Conservation (phyloP, 2,797 vertebrate genomes). For the Tenualosa thibaudeaui region DNA sequence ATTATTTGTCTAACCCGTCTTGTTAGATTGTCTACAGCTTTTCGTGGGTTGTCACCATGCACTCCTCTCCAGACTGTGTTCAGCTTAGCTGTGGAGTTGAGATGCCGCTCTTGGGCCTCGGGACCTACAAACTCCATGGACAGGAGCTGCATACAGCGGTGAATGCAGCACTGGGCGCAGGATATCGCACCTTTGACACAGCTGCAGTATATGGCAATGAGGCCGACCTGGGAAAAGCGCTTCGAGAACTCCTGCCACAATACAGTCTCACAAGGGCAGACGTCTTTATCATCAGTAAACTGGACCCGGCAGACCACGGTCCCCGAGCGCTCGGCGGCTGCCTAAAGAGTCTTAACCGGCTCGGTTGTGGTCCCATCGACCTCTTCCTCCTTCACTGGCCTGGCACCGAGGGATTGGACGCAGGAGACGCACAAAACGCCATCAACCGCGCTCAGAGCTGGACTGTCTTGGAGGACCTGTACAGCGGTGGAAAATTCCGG, state of each 20-base stretch:
- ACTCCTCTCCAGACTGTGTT: not conserved
- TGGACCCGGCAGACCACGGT: slow-evolving; percentile 60
- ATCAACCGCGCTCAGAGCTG: slow-evolving; percentile 55
- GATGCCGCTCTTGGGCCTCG: slow-evolving; percentile 66
- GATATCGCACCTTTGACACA: slow-evolving; percentile 66
- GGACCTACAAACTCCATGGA: slow-evolving; percentile 60
- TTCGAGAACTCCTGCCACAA: slow-evolving; percentile 57
- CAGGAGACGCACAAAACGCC: slow-evolving; percentile 52
- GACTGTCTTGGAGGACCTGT: slow-evolving; percentile 56
- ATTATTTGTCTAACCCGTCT: not conserved
- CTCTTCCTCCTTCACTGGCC: slow-evolving; percentile 70
- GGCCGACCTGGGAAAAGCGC: slow-evolving; percentile 48
- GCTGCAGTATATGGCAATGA: slow-evolving; percentile 65
- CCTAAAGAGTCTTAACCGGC: slow-evolving; percentile 51
- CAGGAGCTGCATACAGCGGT: slow-evolving; percentile 48
- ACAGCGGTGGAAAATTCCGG: slow-evolving; percentile 47
- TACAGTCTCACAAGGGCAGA: slow-evolving; percentile 48
- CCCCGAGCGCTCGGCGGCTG: slow-evolving; percentile 49
- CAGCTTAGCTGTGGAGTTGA: slow-evolving; percentile 49
- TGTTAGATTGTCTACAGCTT: not conserved
- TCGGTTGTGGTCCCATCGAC: slow-evolving; percentile 61
- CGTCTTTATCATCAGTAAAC: slow-evolving; percentile 63
- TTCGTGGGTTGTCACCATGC: not conserved
- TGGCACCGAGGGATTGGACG: slow-evolving; percentile 54
- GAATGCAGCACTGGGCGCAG: slow-evolving; percentile 54